Evolutionary conservation across 2,888 invertebrate species (phyloP).

Genomic region (Rhagium mordax): DNA sequence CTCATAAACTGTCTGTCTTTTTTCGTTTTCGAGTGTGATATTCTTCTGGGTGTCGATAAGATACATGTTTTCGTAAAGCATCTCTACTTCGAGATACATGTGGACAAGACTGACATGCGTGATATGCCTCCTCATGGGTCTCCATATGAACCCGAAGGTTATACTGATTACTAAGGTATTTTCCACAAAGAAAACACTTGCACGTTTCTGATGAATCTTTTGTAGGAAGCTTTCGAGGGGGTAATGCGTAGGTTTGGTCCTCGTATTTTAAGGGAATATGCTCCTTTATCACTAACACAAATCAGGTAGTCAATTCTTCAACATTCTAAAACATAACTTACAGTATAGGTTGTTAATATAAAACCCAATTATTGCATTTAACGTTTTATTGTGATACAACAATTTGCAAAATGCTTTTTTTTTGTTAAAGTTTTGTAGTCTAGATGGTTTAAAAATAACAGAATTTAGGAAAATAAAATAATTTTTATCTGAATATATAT

Average conservation of each 20-base stretch:
- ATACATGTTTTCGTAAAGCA: conserved; percentile 90
- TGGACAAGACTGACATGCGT: conserved; percentile 89
- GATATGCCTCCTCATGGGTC: conserved; percentile 90
- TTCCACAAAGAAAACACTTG: conserved; percentile 88
- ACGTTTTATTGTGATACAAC: too few species aligned
- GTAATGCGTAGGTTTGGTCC: conserved; percentile 28
- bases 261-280: conserved; percentile 40
- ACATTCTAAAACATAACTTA: too few species aligned
- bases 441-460: too few species aligned
- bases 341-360: too few species aligned
- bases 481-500: too few species aligned
- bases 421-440: too few species aligned
- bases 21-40: conserved; percentile 70
- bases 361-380: too few species aligned
- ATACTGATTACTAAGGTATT: conserved; percentile 92
- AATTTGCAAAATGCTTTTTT: too few species aligned
- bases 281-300: conserved; percentile 40
- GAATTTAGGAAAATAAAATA: too few species aligned
- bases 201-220: conserved; percentile 64
- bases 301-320: not conserved
- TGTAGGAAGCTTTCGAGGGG: conserved; percentile 18
- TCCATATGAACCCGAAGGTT: conserved; percentile 92
- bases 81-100: conserved; percentile 91
- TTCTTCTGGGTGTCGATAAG: conserved; percentile 84
- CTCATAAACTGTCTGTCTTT: conserved; percentile 55